Base-by-base conservation (phyloP, 2,797 vertebrate species). In the Coregonus ussuriensis region DNA sequence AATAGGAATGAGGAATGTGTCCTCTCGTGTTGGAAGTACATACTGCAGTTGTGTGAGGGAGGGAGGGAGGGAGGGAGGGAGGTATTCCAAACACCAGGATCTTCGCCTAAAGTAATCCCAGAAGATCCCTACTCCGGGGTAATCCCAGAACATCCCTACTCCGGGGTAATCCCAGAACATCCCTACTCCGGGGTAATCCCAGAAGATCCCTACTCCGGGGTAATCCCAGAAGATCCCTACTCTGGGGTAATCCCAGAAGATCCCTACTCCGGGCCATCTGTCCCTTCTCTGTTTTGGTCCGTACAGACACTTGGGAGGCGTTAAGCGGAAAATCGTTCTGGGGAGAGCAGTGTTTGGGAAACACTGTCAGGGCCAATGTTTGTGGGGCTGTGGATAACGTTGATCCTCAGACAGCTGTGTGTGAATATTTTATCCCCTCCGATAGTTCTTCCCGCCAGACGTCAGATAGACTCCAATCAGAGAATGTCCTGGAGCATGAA, bases 391-490 rank as follows among this genome's bases (percentile, higher is more conserved):
- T 79, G 81, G 87, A 84, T 92, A 91, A 92, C 91, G 89, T 90
- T 84, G 88, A 92, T 90, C 89, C 84, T 88, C 88, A 87, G 90
- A 91, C 65, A 15, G 63, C 63, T 85, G 86, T 88, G 89, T 91
- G 91, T 91, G 91, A 92, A 93, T 93, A 91, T 93, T 92, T 92
- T 89, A 92, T 91, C 86, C 85, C 86, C 90, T 89, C 84, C 83
- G 84, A 91, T 92, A 91, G 91, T 91, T 90, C 91, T 90, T 83
- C 87, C 89, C 86, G 88, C 89, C 91, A 91, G 91, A 87, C 89
- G 84, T 91, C 92, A 92, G 91, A 91, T 89, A 90, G 89, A 80
- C 91, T 92, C 91, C 89, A 92, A 93, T 93, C 92, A 93, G 88
- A 82, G 51, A 37, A 47, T 82, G 81, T 90, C 88, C 85, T 89